Evolutionary conservation across 2,888 invertebrate genomes (phyloP), one percentile per base, ranked within the genome.

Genomic region (Nephrocerus scutellatus): DNA sequence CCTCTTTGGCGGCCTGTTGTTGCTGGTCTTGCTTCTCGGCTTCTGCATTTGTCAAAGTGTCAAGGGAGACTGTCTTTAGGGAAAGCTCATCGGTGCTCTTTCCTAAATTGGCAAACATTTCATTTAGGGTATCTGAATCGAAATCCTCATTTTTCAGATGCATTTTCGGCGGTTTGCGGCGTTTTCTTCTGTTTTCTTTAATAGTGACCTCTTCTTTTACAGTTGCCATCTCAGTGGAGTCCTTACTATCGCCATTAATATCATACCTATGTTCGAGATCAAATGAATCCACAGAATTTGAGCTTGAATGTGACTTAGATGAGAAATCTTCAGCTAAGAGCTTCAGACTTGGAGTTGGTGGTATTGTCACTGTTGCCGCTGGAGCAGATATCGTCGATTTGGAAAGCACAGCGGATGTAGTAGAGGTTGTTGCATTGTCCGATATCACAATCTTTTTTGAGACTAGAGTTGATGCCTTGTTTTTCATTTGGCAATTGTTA

Each of bases 401-500:
- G 6, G 38, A 24, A 12, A 36, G 36, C 12, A 34, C 20, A 8
- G 46, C 44, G 2, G 46, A 44, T 7, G 10, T 22, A 22, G 10
- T 8, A 22, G 22, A 10, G 5, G 43, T n/a, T n/a, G n/a, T n/a
- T n/a, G n/a, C 47, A 23, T 38, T 41, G n/a, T 36, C 43, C 22
- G 18, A 5, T 24, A 22, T 20, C 21, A 32, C 8, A 12, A 9
- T 20, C 29, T 46, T 46, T 8, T 46, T 44, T 13, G 30, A 25
- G 44, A 41, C 46, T 44, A 40, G 41, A 46, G 37, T 40, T 41
- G 39, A 25, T 53, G 53, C 49, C 41, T 57, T 52, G 28, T 70
- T 72, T 44, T 72, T 71, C 3, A 69, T 65, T 6, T 71, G 72
- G 61, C 84, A 85, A 38, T 77, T 78, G 57, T 79, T 75, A 24